These are phyloP conservation scores for Melanaphis sacchari DNA, from an alignment of 1,140 invertebrate species.

Conservation along the genomic window DNA sequence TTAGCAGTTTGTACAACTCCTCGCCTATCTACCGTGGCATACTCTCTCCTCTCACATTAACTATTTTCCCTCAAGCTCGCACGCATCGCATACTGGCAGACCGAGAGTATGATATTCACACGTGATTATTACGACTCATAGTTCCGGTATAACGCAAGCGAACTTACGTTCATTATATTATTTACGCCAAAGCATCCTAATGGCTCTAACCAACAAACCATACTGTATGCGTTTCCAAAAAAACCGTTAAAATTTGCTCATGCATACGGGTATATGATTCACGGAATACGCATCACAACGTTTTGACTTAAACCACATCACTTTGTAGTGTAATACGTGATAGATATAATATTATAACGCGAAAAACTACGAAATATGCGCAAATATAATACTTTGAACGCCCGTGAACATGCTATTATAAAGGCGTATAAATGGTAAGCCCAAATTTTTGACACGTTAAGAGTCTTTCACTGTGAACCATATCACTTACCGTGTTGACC, in stretches of 20 bases:
- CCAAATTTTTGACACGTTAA: not conserved
- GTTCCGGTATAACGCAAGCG: not conserved
- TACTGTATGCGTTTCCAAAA: not conserved
- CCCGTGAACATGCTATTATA: not conserved
- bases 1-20: not conserved
- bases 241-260: not conserved
- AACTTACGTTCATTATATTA: not conserved
- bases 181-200: not conserved
- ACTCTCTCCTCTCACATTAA: not conserved
- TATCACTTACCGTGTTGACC: conserved; percentile 79
- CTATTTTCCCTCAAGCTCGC: not conserved
- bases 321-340: not conserved
- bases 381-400: not conserved
- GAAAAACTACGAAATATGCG: not conserved
- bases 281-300: not conserved
- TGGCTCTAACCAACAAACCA: not conserved
- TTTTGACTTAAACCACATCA: not conserved
- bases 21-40: not conserved
- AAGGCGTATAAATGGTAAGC: not conserved
- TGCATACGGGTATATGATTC: not conserved
- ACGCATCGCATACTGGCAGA: not conserved
- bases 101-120: not conserved
- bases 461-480: not conserved
- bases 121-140: not conserved
- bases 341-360: not conserved